Evolutionary conservation across 2,797 vertebrate genomes (phyloP), one percentile per base, ranked within the genome.

Genomic region (Amphiprion clarkii): DNA sequence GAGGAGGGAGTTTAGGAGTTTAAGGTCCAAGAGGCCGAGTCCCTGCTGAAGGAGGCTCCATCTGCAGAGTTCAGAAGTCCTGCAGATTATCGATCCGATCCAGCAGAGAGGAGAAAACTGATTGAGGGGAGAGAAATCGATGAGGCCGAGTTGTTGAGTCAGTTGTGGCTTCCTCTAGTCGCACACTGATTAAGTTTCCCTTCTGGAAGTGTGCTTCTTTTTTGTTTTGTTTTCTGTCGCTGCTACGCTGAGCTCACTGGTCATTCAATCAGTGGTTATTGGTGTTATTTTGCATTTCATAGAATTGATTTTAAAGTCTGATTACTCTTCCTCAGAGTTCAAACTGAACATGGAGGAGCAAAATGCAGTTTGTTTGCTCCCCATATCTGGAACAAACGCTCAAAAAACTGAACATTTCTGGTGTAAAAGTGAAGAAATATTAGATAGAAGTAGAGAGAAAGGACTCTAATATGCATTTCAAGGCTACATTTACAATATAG

Each of bases 1-100:
- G 56, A 46, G 21, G 31, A 40, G 29, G 52, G 63, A 53, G 54
- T 25, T 16, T 31, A 44, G 42, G 49, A 36, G 33, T 36, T 36
- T 9, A 8, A 36, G 33, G 33, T 36, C 56, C 25, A 23, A 5
- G 48, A 65, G 54, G 55, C 31, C 19, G 55, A 59, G 56, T 29
- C 57, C 21, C 21, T 12, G 25, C 46, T 19, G 29, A 53, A n/a
- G 39, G 14, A 48, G 31, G 40, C 76, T 53, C 57, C 0, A 0
- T 23, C 48, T 25, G 74, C 29, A n/a, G 71, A 63, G 67, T 62
- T 76, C 67, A 72, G 46, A 48, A 39, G 59, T 68, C 71, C 25
- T 52, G 63, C 46, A 70, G 69, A 25, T 56, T 57, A 87, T 87
- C 2, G 82, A 87, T 87, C 76, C 12, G 67, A 36, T 67, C 66